Conservation (phyloP, 2,797 vertebrate genomes). For the Pangasius macronema region DNA sequence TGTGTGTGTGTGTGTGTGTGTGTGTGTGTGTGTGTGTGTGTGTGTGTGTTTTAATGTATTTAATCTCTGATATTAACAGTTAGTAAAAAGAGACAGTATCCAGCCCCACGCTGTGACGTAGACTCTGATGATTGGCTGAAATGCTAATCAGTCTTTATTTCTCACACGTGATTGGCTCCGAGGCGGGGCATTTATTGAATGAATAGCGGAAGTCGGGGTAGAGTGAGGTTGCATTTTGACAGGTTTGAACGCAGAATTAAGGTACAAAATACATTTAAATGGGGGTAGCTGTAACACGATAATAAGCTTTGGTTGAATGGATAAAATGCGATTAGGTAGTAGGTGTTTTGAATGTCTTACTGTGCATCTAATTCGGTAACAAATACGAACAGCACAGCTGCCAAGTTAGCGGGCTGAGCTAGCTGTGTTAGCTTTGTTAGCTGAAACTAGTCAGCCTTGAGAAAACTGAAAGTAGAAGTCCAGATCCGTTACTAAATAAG, state of each 20-base stretch:
- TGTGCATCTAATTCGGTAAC: not conserved
- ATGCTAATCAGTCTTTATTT: constrained; percentile 14
- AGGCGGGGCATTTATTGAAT: constrained; percentile 66
- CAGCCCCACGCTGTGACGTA: rapidly evolving
- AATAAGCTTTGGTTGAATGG: not conserved
- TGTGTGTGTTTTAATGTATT: not conserved
- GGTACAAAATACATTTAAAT: constrained; percentile 55
- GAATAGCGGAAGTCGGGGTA: constrained; percentile 69
- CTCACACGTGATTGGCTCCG: constrained; percentile 63
- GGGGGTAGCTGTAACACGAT: rapidly evolving
- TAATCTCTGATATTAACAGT: not conserved
- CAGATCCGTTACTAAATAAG: not conserved
- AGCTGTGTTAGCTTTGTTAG: constrained; percentile 45
- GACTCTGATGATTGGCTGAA: constrained; percentile 57
- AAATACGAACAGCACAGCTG: not conserved
- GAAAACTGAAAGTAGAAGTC: constrained; percentile 34
- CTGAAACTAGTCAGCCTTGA: not conserved
- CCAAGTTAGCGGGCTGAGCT: constrained; percentile 32
- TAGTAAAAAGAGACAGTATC: not conserved
- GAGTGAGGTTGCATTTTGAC: constrained; percentile 79
- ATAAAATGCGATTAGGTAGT: rapidly evolving
- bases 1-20: no score
- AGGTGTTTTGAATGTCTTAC: not conserved
- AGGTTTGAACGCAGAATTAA: constrained; percentile 53
- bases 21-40: not conserved